Base-by-base conservation (phyloP, 2,888 invertebrate species). In the Seira musarum region DNA sequence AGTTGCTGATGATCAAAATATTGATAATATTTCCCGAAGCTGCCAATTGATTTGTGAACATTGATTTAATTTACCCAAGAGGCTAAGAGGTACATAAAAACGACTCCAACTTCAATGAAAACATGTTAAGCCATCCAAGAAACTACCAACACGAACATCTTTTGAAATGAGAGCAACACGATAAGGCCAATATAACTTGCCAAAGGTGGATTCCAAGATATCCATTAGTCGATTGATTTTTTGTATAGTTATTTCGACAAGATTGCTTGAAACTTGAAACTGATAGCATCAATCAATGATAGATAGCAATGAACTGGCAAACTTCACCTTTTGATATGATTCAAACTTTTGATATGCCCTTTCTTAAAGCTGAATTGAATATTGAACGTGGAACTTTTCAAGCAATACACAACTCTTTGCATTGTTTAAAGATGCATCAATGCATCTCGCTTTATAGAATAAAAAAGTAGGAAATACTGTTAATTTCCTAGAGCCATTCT, bases 401-500 rank as follows among this genome's bases (percentile, higher is more conserved):
- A n/a, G n/a, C n/a, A n/a, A n/a, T n/a, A n/a, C n/a, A n/a, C n/a
- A n/a, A n/a, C n/a, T n/a, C n/a, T n/a, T n/a, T n/a, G n/a, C n/a
- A n/a, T n/a, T n/a, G n/a, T n/a, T n/a, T n/a, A n/a, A n/a, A n/a
- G n/a, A n/a, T n/a, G n/a, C n/a, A n/a, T n/a, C n/a, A n/a, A n/a
- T n/a, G n/a, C n/a, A n/a, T n/a, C n/a, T n/a, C n/a, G n/a, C n/a
- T n/a, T n/a, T n/a, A n/a, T n/a, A n/a, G n/a, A n/a, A n/a, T n/a
- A n/a, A n/a, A n/a, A n/a, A n/a, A n/a, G n/a, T n/a, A n/a, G n/a
- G n/a, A n/a, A n/a, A n/a, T n/a, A 85, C 84, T 83, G 84, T 85
- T 85, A 84, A 84, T 84, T 85, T 85, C 83, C 83, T 57, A 57
- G 17, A 57, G 57, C 17, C 13, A 40, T 40, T 40, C 13, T 40